Evolutionary conservation across 2,888 invertebrate genomes (phyloP).

Genomic region (Heliconius cydno): DNA sequence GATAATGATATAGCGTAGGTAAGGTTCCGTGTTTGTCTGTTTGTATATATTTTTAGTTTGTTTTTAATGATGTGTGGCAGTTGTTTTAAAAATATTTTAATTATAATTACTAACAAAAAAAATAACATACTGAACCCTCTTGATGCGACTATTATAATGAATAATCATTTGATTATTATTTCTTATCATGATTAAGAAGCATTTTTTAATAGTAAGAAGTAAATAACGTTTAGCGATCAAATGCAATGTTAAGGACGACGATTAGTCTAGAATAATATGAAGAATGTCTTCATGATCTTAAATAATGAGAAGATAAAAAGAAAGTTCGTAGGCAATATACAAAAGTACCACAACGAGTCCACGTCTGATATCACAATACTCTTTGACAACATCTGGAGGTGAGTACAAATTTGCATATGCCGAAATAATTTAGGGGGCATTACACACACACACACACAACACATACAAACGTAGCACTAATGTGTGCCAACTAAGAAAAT

Average conservation of each 20-base stretch:
- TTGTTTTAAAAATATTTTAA: neutral
- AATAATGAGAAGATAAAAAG: neutral
- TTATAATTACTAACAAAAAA: too few relatives aligned
- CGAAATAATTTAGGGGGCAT: constrained; percentile 82
- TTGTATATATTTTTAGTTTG: neutral
- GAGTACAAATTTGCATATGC: constrained; percentile 83
- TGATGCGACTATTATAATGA: too few relatives aligned
- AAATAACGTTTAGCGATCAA: neutral
- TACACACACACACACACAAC: constrained; percentile 52
- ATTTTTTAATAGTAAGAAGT: too few relatives aligned
- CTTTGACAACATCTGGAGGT: constrained; percentile 75
- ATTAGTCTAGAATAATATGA: neutral
- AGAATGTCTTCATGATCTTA: neutral
- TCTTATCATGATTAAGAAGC: too few relatives aligned
- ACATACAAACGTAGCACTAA: constrained; percentile 62
- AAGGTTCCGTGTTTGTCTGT: constrained; percentile 1
- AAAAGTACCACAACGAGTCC: neutral
- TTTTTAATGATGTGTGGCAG: neutral
- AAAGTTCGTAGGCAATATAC: neutral
- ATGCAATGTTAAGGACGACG: neutral
- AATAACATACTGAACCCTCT: too few relatives aligned
- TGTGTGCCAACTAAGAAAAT: constrained; percentile 66
- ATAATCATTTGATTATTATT: too few relatives aligned
- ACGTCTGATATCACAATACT: constrained; percentile 48
- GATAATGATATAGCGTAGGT: neutral